Conservation (phyloP, 2,113 vertebrate genomes). For the Megalops atlanticus region DNA sequence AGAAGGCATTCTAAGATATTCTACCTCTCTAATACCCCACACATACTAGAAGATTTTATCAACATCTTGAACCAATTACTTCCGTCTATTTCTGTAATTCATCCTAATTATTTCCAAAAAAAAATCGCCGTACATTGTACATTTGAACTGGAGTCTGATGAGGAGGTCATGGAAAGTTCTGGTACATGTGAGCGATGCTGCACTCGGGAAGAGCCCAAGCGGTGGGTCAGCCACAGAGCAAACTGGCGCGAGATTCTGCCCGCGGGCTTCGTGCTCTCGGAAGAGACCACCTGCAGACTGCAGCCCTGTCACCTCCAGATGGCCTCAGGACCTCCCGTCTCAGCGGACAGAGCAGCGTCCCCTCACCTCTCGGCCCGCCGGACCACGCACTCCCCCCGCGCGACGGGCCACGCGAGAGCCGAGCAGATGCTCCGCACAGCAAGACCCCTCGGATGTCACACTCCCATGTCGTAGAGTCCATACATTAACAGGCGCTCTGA, state of each 20-base stretch:
- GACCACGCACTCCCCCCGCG: constrained; percentile 4
- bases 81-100: too few species aligned
- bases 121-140: too few species aligned
- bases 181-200: too few species aligned
- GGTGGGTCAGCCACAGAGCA: constrained; percentile 39
- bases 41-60: too few species aligned
- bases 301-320: constrained; percentile 71
- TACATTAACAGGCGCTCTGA: constrained; percentile 65
- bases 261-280: constrained; percentile 40
- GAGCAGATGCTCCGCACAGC: constrained; percentile 61
- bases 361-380: constrained; percentile 28
- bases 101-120: too few species aligned
- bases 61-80: too few species aligned
- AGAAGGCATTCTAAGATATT: too few species aligned
- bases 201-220: background rate
- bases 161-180: too few species aligned
- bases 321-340: constrained; percentile 46
- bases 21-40: too few species aligned
- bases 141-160: too few species aligned
- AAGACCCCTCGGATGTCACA: constrained; percentile 57
- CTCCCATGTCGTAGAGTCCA: constrained; percentile 51
- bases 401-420: constrained; percentile 19
- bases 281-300: constrained; percentile 60
- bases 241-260: constrained; percentile 47
- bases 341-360: constrained; percentile 36